A percentile compares a stretch with the other conserved stretches of the same genome.
Conservation (phyloP, 2,888 invertebrate genomes). For the Meganola albula region DNA sequence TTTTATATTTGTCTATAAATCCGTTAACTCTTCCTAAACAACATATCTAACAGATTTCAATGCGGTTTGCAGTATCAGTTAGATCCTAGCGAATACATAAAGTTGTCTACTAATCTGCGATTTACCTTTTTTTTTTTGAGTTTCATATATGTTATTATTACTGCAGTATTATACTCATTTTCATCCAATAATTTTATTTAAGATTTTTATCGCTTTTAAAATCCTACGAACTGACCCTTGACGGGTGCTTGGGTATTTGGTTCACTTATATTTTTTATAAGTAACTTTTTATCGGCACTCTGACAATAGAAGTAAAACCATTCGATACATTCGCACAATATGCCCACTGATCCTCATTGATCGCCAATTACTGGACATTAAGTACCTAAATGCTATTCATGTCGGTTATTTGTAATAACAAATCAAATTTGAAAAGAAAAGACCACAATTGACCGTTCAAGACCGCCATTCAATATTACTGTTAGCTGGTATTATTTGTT, state of each 20-base stretch:
- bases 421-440: constrained; percentile 66
- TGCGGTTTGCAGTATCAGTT: too few relatives aligned
- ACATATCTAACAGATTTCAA: too few relatives aligned
- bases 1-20: too few relatives aligned
- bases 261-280: constrained; percentile 45
- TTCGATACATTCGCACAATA: constrained; percentile 71
- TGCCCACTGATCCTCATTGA: constrained; percentile 78
- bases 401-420: constrained; percentile 73
- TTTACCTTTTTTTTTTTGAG: too few relatives aligned
- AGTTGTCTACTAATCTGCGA: too few relatives aligned
- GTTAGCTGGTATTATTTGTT: constrained; percentile 54
- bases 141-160: too few relatives aligned
- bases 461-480: constrained; percentile 57
- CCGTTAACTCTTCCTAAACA: too few relatives aligned
- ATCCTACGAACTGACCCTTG: constrained; percentile 56
- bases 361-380: constrained; percentile 78
- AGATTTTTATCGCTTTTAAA: too few relatives aligned
- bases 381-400: constrained; percentile 75
- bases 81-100: too few relatives aligned
- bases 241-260: constrained; percentile 53
- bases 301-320: constrained; percentile 55
- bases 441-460: constrained; percentile 60
- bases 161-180: too few relatives aligned
- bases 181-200: too few relatives aligned
- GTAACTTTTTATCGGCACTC: constrained; percentile 44